Evolutionary conservation across 2,113 vertebrate species (phyloP).

Genomic region (Sceloporus undulatus): DNA sequence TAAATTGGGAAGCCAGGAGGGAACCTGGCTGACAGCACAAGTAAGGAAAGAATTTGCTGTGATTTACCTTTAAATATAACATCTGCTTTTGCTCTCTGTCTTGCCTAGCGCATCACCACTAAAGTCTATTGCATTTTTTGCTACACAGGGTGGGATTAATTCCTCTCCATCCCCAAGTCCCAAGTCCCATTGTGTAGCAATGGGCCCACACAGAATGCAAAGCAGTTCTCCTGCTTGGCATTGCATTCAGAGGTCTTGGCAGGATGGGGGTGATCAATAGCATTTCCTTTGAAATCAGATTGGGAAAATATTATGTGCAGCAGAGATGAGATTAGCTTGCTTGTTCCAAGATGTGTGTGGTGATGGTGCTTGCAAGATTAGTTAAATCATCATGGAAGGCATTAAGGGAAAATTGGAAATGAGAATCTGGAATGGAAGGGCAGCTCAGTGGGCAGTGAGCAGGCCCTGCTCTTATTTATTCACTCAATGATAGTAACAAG

Average conservation of each 20-base stretch:
- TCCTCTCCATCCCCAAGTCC: neutral
- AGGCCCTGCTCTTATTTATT: neutral
- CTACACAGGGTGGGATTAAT: slow-evolving; percentile 43
- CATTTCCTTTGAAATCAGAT: slow-evolving; percentile 34
- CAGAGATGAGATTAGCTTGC: slow-evolving; percentile 22
- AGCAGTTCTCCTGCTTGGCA: neutral
- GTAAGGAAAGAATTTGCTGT: neutral
- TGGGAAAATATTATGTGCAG: neutral
- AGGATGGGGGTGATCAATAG: slow-evolving; percentile 47
- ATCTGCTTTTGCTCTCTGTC: slow-evolving; percentile 32
- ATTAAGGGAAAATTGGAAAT: neutral
- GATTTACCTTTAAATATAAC: neutral
- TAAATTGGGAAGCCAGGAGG: neutral
- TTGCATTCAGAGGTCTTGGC: slow-evolving; percentile 16
- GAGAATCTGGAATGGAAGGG: neutral
- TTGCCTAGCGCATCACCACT: slow-evolving; percentile 31
- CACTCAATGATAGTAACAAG: neutral
- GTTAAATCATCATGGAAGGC: slow-evolving; percentile 12
- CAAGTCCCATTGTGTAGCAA: neutral
- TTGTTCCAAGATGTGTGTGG: slow-evolving; percentile 7
- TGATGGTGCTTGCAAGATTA: slow-evolving; percentile 15
- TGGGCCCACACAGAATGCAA: slow-evolving; percentile 57
- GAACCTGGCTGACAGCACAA: neutral
- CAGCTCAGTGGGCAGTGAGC: neutral
- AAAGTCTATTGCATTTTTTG: slow-evolving; percentile 42